phyloP scores from a whole-genome alignment of 2,797 vertebrate species.

The Gobionotothen gibberifrons region DNA sequence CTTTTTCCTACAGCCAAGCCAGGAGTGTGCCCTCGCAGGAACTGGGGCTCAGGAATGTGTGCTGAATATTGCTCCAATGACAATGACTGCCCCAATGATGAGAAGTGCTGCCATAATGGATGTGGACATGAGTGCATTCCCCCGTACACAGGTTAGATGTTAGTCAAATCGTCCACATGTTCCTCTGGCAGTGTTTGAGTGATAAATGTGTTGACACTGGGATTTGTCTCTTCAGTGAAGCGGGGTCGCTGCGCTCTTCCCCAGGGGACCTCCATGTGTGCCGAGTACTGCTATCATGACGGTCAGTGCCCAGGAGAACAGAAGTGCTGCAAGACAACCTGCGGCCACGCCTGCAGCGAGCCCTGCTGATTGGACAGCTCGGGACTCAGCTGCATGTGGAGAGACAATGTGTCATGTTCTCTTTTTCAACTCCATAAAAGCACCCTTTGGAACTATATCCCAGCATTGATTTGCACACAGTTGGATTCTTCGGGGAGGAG shows the following conservation, averaged over 20 bases:
- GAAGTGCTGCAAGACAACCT: conserved; percentile 85
- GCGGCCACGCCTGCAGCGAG: conserved; percentile 80
- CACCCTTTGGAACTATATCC: background rate
- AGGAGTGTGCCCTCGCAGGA: conserved; percentile 76
- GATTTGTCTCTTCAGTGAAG: conserved; percentile 74
- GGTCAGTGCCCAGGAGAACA: conserved; percentile 81
- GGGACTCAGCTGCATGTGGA: background rate
- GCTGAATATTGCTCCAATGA: conserved; percentile 77
- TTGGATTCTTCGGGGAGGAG: conserved; percentile 8
- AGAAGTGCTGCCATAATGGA: conserved; percentile 86
- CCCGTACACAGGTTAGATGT: conserved; percentile 74
- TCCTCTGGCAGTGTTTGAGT: background rate
- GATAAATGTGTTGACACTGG: background rate
- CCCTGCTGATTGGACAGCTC: conserved; percentile 69
- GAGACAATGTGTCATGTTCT: background rate
- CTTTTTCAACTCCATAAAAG: background rate
- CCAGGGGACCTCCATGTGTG: conserved; percentile 77
- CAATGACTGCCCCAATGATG: conserved; percentile 66
- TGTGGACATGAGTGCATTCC: conserved; percentile 77
- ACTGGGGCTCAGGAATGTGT: conserved; percentile 65
- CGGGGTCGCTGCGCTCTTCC: conserved; percentile 75
- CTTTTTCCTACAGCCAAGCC: conserved; percentile 71
- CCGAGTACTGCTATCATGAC: conserved; percentile 82
- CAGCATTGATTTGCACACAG: conserved; percentile 21
- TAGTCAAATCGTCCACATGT: no score